Base-by-base conservation (phyloP, 2,888 invertebrate species). In the Exocentrus adspersus region DNA sequence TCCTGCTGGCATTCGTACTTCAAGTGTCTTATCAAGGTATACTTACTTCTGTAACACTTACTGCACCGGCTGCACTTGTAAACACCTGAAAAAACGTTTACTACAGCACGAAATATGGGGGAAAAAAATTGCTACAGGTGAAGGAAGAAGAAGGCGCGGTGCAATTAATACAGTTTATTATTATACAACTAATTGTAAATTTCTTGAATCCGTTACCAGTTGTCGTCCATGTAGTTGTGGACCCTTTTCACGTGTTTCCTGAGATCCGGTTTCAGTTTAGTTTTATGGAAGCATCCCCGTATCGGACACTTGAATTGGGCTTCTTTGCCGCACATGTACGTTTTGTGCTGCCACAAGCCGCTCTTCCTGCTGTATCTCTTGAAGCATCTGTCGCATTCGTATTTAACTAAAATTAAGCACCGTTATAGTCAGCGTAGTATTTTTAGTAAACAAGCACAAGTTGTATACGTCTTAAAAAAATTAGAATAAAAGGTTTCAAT, bases 1-100 rank as follows among this genome's bases (percentile, higher is more conserved):
- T 61, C 62, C 51, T 64, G 67, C 42, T 68, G 65, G 20, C 71
- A 74, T 43, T 74, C 72, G 57, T 68, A 72, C 51, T 66, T 72
- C 20, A 62, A 41, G 53, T 72, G 72, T 5, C 70, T 58, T 16
- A 42, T 24, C 7, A 62, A 60, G 32, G 51, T 60, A 5, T 61
- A 48, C 46, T 63, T 58, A n/a, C 61, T 53, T 7, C 51, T 64
- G 42, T 70, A 71, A 4, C 14, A 28, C 43, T 60, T 64, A 5
- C 54, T 43, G 48, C 70, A 70, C 17, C 62, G 24, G 0, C 21
- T 41, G 24, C 69, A 69, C 6, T 6, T 20, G 16, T 56, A 67
- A 20, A 14, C 24, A 21, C 57, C 61, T 48, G 21, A 9, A 48
- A 57, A n/a, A n/a, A n/a, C n/a, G n/a, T n/a, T n/a, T n/a, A n/a